phyloP scores from a whole-genome alignment of 2,888 invertebrate species.

The Blastobasis adustella region DNA sequence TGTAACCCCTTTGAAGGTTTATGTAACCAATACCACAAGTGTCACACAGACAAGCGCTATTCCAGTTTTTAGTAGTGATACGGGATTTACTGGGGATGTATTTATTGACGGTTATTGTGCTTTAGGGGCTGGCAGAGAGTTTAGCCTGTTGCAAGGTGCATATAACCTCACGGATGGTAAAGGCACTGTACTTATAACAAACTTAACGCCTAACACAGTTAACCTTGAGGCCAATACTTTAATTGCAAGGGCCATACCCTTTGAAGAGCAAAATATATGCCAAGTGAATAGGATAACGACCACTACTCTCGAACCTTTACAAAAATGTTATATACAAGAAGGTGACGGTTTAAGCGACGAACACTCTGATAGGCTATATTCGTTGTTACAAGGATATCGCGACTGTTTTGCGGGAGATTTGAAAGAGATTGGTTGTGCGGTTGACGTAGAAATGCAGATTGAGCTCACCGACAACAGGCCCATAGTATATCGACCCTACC shows the following conservation, averaged over 20 bases:
- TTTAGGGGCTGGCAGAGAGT: constrained; percentile 2
- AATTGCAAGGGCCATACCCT: too few relatives aligned
- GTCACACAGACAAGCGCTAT: not conserved
- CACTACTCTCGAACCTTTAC: too few relatives aligned
- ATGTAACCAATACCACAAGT: not conserved
- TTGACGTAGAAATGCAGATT: too few relatives aligned
- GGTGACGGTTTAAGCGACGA: too few relatives aligned
- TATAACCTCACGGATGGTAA: constrained; percentile 4
- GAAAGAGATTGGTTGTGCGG: not conserved
- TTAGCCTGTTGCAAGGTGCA: constrained; percentile 5
- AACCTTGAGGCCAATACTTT: too few relatives aligned
- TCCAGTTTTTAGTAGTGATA: not conserved
- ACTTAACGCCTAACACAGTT: too few relatives aligned
- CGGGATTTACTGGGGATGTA: constrained; percentile 3
- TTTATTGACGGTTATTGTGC: constrained; percentile 1
- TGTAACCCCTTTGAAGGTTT: not conserved
- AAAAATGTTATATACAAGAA: too few relatives aligned
- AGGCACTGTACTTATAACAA: not conserved
- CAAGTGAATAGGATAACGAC: too few relatives aligned
- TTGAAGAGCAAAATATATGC: too few relatives aligned
- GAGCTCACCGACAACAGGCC: too few relatives aligned
- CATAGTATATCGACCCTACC: too few relatives aligned
- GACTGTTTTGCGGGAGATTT: not conserved
- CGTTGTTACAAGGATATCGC: not conserved
- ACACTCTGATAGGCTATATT: not conserved